phyloP scores from a whole-genome alignment of 2,888 invertebrate genomes.

The Ephialtes manifestator region DNA sequence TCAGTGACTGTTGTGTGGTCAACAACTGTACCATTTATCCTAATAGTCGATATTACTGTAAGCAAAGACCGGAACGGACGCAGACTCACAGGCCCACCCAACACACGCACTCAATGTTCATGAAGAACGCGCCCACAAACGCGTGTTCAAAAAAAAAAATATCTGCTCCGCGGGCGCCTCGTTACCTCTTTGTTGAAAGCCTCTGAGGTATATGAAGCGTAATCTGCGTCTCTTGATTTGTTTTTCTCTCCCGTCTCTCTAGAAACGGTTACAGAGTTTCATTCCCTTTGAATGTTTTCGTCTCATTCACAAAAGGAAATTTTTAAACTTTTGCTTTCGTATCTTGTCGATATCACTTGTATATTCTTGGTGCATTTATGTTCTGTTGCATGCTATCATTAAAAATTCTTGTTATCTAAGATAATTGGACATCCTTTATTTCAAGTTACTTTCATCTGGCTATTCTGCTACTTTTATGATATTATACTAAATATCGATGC shows the following conservation, averaged over 20 bases:
- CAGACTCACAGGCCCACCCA: constrained; percentile 52
- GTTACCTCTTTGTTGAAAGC: constrained; percentile 58
- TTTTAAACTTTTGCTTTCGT: background rate
- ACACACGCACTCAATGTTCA: constrained; percentile 47
- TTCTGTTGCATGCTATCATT: background rate
- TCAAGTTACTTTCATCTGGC: too few relatives aligned
- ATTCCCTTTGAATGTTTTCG: background rate
- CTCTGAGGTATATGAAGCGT: constrained; percentile 37
- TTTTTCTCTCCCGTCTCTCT: background rate
- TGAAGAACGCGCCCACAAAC: constrained; percentile 48
- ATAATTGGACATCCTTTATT: too few relatives aligned
- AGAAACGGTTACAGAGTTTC: background rate
- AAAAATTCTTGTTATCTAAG: background rate
- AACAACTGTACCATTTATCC: constrained; percentile 1
- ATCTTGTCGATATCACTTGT: background rate
- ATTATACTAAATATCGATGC: too few relatives aligned
- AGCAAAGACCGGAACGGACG: constrained; percentile 16
- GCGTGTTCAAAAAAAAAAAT: constrained; percentile 40
- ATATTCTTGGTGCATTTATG: too few relatives aligned
- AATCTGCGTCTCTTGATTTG: constrained; percentile 3
- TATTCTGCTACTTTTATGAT: too few relatives aligned
- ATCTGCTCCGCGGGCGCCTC: constrained; percentile 58
- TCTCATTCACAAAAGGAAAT: background rate
- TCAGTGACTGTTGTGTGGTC: constrained; percentile 3
- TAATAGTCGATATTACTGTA: constrained; percentile 8